phyloP scores from a whole-genome alignment of 1,140 invertebrate genomes.

The Ruditapes philippinarum region DNA sequence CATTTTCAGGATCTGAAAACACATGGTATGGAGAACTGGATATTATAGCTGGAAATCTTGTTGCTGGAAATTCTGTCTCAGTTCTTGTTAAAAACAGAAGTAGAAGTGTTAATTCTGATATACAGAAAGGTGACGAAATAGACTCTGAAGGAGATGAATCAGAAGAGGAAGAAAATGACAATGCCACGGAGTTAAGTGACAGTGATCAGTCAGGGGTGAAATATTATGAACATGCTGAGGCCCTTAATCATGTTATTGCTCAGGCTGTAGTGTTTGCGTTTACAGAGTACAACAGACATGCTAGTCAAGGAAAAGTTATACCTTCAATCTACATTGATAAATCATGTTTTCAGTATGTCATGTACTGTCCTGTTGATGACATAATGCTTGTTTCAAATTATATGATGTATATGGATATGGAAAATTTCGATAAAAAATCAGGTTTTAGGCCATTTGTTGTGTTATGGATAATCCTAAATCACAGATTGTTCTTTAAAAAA shows the following conservation, averaged over 20 bases:
- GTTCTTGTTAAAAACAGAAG: neutral
- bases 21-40: constrained; percentile 12
- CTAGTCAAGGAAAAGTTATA: neutral
- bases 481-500: neutral
- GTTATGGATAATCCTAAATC: neutral
- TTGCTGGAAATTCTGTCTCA: neutral
- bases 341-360: neutral
- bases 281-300: neutral
- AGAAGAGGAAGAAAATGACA: neutral
- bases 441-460: neutral
- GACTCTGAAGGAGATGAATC: neutral
- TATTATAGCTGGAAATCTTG: neutral
- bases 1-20: constrained; percentile 22
- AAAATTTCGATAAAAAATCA: neutral
- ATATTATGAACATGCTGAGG: neutral
- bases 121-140: neutral
- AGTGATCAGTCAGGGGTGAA: neutral
- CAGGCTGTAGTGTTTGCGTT: neutral
- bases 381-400: neutral
- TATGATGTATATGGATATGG: neutral
- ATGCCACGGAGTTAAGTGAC: no score
- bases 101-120: neutral
- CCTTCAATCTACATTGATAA: neutral
- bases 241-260: neutral
- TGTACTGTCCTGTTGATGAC: neutral